A percentile compares a stretch with the other conserved stretches of the same genome.
These are phyloP conservation scores for Egretta garzetta DNA, from an alignment of 2,113 vertebrate species.

Conservation along the genomic window DNA sequence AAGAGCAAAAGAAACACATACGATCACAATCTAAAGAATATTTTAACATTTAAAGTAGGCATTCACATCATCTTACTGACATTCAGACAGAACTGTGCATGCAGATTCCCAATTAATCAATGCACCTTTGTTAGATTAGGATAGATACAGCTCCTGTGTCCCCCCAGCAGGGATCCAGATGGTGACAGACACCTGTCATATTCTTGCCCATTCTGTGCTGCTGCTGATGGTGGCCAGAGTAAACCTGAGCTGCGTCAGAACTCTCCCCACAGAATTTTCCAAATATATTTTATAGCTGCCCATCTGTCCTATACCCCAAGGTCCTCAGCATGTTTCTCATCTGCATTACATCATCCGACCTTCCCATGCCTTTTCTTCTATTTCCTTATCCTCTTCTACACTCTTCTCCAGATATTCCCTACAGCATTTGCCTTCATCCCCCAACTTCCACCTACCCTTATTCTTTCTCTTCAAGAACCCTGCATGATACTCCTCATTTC, in stretches of 20 bases:
- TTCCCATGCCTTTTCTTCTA: background rate
- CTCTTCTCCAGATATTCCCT: background rate
- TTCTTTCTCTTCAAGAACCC: background rate
- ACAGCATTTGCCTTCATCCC: background rate
- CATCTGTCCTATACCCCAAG: background rate
- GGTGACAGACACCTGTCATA: background rate
- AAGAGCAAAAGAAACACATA: slow-evolving; percentile 20
- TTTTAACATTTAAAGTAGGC: slow-evolving; percentile 72
- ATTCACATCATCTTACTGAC: slow-evolving; percentile 54
- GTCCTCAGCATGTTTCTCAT: background rate
- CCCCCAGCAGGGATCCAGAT: background rate
- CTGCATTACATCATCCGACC: background rate
- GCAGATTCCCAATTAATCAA: slow-evolving; percentile 71
- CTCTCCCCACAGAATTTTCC: background rate
- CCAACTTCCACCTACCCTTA: background rate
- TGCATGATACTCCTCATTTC: rapidly evolving
- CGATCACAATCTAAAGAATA: slow-evolving; percentile 70
- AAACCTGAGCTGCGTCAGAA: background rate
- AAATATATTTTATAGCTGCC: background rate
- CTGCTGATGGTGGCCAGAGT: rapidly evolving
- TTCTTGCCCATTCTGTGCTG: background rate
- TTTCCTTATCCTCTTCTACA: background rate
- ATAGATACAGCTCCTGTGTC: background rate
- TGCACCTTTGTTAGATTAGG: slow-evolving; percentile 13
- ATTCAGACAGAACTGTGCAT: slow-evolving; percentile 59